A percentile compares a stretch with the other conserved stretches of the same genome.
These are phyloP conservation scores for Solenopsis fugax DNA, from an alignment of 1,140 invertebrate genomes.

Conservation along the genomic window DNA sequence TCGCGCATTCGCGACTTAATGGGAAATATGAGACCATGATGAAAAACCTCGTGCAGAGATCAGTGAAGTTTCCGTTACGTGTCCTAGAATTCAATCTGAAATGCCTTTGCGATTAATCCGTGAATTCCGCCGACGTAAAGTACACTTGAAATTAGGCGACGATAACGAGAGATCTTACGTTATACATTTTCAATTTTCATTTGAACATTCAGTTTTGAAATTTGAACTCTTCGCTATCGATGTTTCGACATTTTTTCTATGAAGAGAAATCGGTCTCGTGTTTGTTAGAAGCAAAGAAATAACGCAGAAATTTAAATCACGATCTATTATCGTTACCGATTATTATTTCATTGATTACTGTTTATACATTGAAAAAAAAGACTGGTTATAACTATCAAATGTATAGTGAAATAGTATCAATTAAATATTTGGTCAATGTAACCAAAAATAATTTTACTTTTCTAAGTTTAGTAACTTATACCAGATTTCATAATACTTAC, in stretches of 20 bases:
- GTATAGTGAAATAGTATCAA: too few relatives aligned
- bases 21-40: constrained; percentile 37
- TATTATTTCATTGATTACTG: neutral
- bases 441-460: too few relatives aligned
- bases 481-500: too few relatives aligned
- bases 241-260: neutral
- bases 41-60: constrained; percentile 54
- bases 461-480: too few relatives aligned
- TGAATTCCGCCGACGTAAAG: constrained; percentile 13
- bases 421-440: too few relatives aligned
- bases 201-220: neutral
- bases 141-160: constrained; percentile 1
- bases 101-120: constrained; percentile 28
- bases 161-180: constrained; percentile 6
- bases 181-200: neutral
- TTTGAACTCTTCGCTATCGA: neutral
- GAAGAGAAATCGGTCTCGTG: neutral
- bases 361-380: too few relatives aligned
- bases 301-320: neutral
- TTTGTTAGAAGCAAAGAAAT: neutral
- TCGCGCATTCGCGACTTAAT: constrained; percentile 55
- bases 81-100: constrained; percentile 41
- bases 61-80: constrained; percentile 22
- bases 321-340: neutral
- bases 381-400: too few relatives aligned